Percentiles rank a stretch among this genome's conserved stretches.
phyloP scores from a whole-genome alignment of 2,888 invertebrate genomes.

The Acrobasis consociella region DNA sequence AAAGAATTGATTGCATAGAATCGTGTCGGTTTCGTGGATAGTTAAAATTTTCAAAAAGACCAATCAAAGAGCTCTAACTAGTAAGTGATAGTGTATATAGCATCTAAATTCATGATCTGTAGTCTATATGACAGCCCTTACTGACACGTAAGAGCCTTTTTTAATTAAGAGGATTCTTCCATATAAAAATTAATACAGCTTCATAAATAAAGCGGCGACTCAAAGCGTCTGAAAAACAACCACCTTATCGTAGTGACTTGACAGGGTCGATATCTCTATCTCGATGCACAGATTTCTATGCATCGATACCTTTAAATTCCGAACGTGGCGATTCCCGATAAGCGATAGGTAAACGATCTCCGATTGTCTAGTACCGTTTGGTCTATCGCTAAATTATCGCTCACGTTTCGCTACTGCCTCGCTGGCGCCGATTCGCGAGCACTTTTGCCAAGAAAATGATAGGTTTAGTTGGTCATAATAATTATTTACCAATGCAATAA shows the following conservation, averaged over 20 bases:
- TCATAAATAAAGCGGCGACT: conserved; percentile 3
- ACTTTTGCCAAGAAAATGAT: conserved; percentile 20
- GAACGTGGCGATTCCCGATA: conserved; percentile 72
- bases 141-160: no score
- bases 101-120: no score
- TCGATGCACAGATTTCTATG: conserved; percentile 51
- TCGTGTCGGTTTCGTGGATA: no score
- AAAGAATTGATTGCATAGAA: no score
- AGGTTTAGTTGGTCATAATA: background rate
- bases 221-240: conserved; percentile 9
- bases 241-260: conserved; percentile 14
- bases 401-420: conserved; percentile 77
- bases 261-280: conserved; percentile 51
- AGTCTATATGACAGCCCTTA: no score
- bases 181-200: background rate
- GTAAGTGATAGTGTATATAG: no score
- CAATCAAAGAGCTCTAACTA: no score
- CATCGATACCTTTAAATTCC: conserved; percentile 65
- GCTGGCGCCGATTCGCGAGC: conserved; percentile 56
- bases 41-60: no score
- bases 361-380: conserved; percentile 71
- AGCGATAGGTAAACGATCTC: conserved; percentile 75
- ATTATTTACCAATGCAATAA: conserved; percentile 8
- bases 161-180: no score
- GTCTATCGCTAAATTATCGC: conserved; percentile 76